A percentile compares a stretch with the other conserved stretches of the same genome.
Evolutionary conservation across 2,113 vertebrate species (phyloP).

Genomic region (Carassius carassius): DNA sequence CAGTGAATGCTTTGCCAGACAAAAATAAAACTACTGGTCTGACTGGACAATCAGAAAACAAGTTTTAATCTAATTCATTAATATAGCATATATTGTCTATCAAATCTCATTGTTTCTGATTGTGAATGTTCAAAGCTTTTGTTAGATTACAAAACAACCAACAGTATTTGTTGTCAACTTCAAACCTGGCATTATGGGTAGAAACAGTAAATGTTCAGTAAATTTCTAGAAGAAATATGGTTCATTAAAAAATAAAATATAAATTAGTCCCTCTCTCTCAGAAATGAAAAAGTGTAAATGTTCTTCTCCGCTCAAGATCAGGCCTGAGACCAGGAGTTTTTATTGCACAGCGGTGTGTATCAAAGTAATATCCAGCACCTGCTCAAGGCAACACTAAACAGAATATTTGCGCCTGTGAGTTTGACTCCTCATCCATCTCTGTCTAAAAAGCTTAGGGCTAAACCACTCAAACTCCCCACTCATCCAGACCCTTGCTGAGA

Average conservation of each 20-base stretch:
- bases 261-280: conserved; percentile 8
- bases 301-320: conserved; percentile 5
- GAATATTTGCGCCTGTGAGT: conserved; percentile 16
- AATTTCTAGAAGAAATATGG: not conserved
- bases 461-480: conserved; percentile 20
- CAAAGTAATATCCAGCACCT: conserved; percentile 37
- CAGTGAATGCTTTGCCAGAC: not conserved
- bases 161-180: not conserved
- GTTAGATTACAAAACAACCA: not conserved
- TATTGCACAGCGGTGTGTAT: conserved; percentile 36
- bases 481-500: conserved; percentile 25
- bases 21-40: not conserved
- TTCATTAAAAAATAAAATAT: conserved; percentile 10
- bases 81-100: not conserved
- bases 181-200: not conserved
- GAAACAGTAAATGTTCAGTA: not conserved
- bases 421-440: conserved; percentile 46
- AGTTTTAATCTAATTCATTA: not conserved
- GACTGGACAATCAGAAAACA: not conserved
- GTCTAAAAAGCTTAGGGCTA: conserved; percentile 38
- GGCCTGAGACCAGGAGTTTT: conserved; percentile 24
- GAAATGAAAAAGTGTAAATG: conserved; percentile 11
- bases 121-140: not conserved
- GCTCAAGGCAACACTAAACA: conserved; percentile 28
- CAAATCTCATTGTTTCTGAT: not conserved